Base-by-base conservation (phyloP, 2,888 invertebrate species). In the Pterostichus niger region DNA sequence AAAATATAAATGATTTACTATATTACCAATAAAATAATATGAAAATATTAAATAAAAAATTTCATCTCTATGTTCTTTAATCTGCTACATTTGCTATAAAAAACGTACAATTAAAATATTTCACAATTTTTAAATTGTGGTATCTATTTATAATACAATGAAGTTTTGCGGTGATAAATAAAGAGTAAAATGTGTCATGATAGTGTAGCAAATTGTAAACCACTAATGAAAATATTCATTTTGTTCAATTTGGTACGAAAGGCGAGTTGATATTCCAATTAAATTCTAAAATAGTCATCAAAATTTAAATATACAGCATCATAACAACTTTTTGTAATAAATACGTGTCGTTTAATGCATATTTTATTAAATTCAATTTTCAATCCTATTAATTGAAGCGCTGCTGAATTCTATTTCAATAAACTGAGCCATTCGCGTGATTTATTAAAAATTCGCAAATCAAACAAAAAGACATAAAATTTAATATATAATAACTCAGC, bases 311-410 rank as follows among this genome's bases (percentile, higher is more conserved):
- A 49, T 49, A 49, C 49, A 49, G 1, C 49, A 13, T 49, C 49
- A 49, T 6, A 4, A 46, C 4, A 49, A 49, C 49, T 49, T 49
- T 49, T 49, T 10, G 13, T n/a, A 49, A 49, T 49, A 49, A 13
- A 11, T 24, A 24, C 24, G 24, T 24, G 24, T 49, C n/a, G 49
- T 11, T 49, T 49, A 13, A 49, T 49, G 49, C n/a, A n/a, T 49
- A 49, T 49, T 49, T 11, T 49, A 49, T 44, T 7, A 24, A 24
- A 24, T 24, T 24, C 54, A 56, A 15, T 59, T 24, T 59, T 64
- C 33, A 64, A 64, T 64, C 64, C 64, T 64, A 64, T 64, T 64
- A 64, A 33, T 49, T 49, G 6, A 11, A 49, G n/a, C 49, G 13
- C 35, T 64, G 13, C 64, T 35, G 31, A 64, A 35, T 5, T 49